Evolutionary conservation across 2,113 vertebrate genomes (phyloP), one percentile per base, ranked within the genome.

Genomic region (Phycodurus eques): DNA sequence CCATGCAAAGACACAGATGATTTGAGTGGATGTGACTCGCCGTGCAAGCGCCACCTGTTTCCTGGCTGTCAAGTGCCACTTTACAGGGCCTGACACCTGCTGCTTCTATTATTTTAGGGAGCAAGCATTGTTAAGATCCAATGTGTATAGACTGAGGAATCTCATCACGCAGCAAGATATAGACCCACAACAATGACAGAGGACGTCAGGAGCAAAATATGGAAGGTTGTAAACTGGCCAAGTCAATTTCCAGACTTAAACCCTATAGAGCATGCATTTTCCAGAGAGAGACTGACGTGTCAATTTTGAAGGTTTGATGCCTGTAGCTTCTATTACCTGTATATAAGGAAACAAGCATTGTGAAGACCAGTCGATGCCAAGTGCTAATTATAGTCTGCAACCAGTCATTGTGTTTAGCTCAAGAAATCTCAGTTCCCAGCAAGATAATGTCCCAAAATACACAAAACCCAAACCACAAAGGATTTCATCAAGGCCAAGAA

Each of bases 1-100:
- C 79, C 67, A 82, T 51, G 62, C 72, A 46, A 33, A 12, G 70
- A 76, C 59, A 74, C 44, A 63, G 51, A 39, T 70, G 67, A 33
- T 61, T 51, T 44, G 81, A 80, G 79, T 78, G 77, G 73, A 77
- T 75, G 84, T 65, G 74, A 73, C 77, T 76, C 73, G 82, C 74
- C 20, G 67, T 74, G 81, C 80, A 77, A 85, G 83, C 79, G 73
- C 74, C 42, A 22, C 49, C 61, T 73, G 80, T 79, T 80, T 77
- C 64, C 82, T 12, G 71, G 61, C 71, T 70, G 77, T 77, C 0
- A 47, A 85, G 83, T 73, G 80, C 62, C 72, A 35, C 35, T 73
- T 59, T 27, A 59, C 56, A 59, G 22, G 56, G 11, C 53, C 20
- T 56, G 8, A 22, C 12, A 2, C 14, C 59, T 61, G 11, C 59